A percentile compares a stretch with the other conserved stretches of the same genome.
These are phyloP conservation scores for Hypotaenidia philippensis DNA, from an alignment of 2,797 vertebrate species.

Conservation along the genomic window DNA sequence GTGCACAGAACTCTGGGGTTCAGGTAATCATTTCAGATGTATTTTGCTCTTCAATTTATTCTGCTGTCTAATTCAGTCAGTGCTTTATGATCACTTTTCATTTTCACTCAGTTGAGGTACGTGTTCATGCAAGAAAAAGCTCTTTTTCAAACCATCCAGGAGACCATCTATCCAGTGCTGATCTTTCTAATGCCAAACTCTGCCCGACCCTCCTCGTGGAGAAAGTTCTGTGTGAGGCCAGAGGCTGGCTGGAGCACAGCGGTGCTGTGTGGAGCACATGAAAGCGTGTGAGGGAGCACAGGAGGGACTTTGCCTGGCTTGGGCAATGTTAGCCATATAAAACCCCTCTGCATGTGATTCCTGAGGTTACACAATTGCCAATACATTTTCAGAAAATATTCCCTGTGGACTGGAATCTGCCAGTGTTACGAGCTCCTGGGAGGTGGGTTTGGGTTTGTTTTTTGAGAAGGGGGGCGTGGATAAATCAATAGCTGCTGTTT, in stretches of 20 bases:
- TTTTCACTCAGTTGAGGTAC: background rate
- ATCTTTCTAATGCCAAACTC: background rate
- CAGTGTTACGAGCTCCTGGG: background rate
- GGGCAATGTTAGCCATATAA: background rate
- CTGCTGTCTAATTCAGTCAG: background rate
- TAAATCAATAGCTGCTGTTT: background rate
- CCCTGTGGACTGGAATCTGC: background rate
- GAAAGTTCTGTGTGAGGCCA: background rate
- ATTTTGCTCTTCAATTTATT: background rate
- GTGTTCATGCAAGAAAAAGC: background rate
- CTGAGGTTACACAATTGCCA: background rate
- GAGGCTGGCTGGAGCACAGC: background rate
- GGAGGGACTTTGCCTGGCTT: background rate
- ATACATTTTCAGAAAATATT: background rate
- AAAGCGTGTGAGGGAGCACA: background rate
- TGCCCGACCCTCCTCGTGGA: background rate
- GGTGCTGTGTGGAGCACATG: background rate
- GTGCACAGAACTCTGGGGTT: accelerated
- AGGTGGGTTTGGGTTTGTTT: background rate
- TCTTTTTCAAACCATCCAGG: background rate
- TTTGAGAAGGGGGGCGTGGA: background rate
- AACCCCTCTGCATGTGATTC: background rate
- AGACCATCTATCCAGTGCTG: background rate
- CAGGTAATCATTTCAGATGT: background rate
- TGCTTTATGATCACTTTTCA: background rate